Base-by-base conservation (phyloP, 2,797 vertebrate genomes). In the Apodemus agrarius region DNA sequence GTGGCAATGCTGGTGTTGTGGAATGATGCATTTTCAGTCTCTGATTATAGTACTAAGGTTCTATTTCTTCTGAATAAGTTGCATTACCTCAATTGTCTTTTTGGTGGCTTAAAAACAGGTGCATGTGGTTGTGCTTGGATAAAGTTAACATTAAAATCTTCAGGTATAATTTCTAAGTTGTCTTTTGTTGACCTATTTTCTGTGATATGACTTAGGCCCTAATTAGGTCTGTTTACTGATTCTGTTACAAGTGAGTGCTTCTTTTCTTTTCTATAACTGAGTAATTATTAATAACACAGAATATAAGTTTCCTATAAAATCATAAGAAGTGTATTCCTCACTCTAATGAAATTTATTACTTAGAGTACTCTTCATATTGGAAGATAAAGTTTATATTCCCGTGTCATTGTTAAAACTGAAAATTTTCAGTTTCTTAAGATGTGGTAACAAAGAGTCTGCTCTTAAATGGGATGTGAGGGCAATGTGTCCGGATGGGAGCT, bases 121-220 rank as follows among this genome's bases (percentile, higher is more conserved):
- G 7, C 72, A 7, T 91, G 3, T 63, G 0, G 63, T 76, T 69
- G 57, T 52, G 14, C 1, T 43, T 22, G 86, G 69, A 94, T 86
- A 52, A 82, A 49, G 74, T 21, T 6, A 82, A 12, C 76, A 14
- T 17, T 54, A 24, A 97, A 69, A 93, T 14, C n/a, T 59, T 4
- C 0, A 59, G 52, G 80, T 89, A 43, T 57, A 65, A 29, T 86
- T 87, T 91, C 29, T 91, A 63, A 93, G 49, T 16, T 91, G 81
- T 31, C 91, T 95, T 85, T 86, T 24, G 63, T 69, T 94, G 67
- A 19, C 3, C 6, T 83, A 0, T 76, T 94, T 93, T 95, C 75
- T 95, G 46, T 95, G 49, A 94, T 80, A 96, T 94, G 17, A 6
- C 43, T 75, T 96, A 83, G n/a, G 92, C 6, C 78, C 52, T 72